Base-by-base conservation (phyloP, 2,113 vertebrate genomes). In the Ophthalmolycus amberensis region DNA sequence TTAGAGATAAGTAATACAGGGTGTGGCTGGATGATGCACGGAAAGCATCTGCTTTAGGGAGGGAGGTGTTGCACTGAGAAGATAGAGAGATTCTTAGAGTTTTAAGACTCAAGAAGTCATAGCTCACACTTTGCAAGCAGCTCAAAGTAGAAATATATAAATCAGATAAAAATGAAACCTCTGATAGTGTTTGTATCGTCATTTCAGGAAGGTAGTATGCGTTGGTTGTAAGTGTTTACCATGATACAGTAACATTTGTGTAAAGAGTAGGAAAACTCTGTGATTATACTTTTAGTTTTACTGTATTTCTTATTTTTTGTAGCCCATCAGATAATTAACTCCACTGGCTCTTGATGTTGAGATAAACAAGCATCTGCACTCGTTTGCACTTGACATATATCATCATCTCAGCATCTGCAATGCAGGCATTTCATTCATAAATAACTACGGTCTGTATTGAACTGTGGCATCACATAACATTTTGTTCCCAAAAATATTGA, bases 401-500 rank as follows among this genome's bases (percentile, higher is more conserved):
- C 38, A n/a, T 59, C 65, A 85, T 70, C 25, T 77, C 11, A 76
- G 66, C 44, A 66, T 63, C 9, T 75, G 27, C 50, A 75, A 46
- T 66, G 37, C 50, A 8, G 20, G 62, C 38, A 59, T 44, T 77
- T 75, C 6, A 75, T 75, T n/a, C 42, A 79, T 3, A 0, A 29
- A 84, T 79, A 56, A 82, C 62, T 60, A n/a, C 58, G 46, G 58
- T 56, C 38, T 22, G 20, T 48, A 74, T 52, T 59, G 71, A 83
- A 44, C 60, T 37, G 32, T 64, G n/a, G 52, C 25, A 42, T 87
- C 82, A 85, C 9, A 52, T 18, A 58, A 75, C 34, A 79, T 79
- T 77, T 76, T 74, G 77, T 60, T 64, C 25, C 58, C 29, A 48
- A 74, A 83, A 82, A 83, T 79, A 91, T 83, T 78, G 82, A 88